Evolutionary conservation across 2,888 invertebrate genomes (phyloP), one percentile per base, ranked within the genome.

Genomic region (Drosophila tripunctata): DNA sequence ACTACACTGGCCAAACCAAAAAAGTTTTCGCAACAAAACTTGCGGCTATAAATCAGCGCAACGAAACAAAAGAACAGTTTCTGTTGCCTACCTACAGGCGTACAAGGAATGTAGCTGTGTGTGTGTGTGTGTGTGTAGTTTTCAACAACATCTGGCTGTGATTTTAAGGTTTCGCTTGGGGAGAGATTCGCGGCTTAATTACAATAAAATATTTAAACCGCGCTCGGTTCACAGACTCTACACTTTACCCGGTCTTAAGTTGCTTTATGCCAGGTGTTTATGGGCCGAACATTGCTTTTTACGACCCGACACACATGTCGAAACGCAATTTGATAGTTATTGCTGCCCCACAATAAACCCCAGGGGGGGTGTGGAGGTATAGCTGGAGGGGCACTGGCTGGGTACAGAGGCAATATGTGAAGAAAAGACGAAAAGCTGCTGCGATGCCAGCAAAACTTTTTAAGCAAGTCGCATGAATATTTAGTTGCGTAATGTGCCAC

Each of bases 311-410:
- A 47, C 85, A 85, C 79, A 73, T 87, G 78, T 84, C 58, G 75
- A 62, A 66, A 62, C 72, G 87, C 75, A 87, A 87, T 81, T 85
- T 82, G 86, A 87, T 81, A 81, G 81, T 81, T 87, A 74, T 65
- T 70, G 55, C 66, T 48, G 50, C 31, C 51, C 57, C 4, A n/a
- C 10, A 27, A 27, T 27, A 27, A n/a, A 8, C 27, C 2, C 27
- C 27, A 3, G 2, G 4, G 27, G 27, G 27, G 27, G 10, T 21
- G 3, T 21, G 3, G 21, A 21, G 21, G 21, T 21, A 4, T 21
- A n/a, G n/a, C n/a, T n/a, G n/a, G n/a, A n/a, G n/a, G 21, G 3
- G 27, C 2, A 27, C 3, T 27, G 27, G 27, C 3, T 10, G 27
- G n/a, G 27, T 8, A 27, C 27, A 2, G 8, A 27, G 24, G 15